A percentile compares a stretch with the other conserved stretches of the same genome.
Conservation (phyloP, 1,140 invertebrate species). For the Theocolax elegans region DNA sequence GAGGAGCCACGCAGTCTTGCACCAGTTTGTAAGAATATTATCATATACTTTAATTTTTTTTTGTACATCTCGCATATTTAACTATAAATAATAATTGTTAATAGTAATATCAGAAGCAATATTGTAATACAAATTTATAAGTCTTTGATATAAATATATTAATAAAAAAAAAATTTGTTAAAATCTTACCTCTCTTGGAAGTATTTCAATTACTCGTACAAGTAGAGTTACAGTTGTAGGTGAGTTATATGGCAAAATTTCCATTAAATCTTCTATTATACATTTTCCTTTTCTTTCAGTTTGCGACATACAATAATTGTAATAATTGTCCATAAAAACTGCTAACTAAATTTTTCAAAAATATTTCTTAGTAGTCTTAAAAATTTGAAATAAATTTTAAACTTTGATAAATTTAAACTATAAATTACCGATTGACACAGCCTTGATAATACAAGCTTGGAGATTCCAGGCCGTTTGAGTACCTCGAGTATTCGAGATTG, state of each 20-base stretch:
- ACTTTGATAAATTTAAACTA: background rate
- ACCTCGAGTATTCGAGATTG: conserved; percentile 80
- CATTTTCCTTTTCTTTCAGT: conserved; percentile 45
- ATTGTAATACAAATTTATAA: background rate
- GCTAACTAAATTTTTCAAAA: conserved; percentile 55
- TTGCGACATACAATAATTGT: conserved; percentile 46
- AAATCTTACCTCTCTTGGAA: conserved; percentile 86
- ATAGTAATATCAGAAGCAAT: background rate
- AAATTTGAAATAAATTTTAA: no score
- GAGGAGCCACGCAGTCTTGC: conserved; percentile 56
- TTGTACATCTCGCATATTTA: conserved; percentile 48
- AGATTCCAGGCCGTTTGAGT: conserved; percentile 78
- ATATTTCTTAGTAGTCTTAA: no score
- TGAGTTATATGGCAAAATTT: conserved; percentile 58
- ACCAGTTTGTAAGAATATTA: conserved; percentile 52
- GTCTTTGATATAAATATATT: background rate
- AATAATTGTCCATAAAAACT: conserved; percentile 53
- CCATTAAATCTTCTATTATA: conserved; percentile 58
- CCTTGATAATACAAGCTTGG: conserved; percentile 85
- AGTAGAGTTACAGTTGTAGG: conserved; percentile 50
- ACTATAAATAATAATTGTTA: conserved; percentile 46
- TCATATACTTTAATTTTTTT: conserved; percentile 44
- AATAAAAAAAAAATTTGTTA: no score
- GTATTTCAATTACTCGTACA: conserved; percentile 74
- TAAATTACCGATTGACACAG: conserved; percentile 83